Conservation (phyloP, 2,888 invertebrate species). For the Piscicola geometra region DNA sequence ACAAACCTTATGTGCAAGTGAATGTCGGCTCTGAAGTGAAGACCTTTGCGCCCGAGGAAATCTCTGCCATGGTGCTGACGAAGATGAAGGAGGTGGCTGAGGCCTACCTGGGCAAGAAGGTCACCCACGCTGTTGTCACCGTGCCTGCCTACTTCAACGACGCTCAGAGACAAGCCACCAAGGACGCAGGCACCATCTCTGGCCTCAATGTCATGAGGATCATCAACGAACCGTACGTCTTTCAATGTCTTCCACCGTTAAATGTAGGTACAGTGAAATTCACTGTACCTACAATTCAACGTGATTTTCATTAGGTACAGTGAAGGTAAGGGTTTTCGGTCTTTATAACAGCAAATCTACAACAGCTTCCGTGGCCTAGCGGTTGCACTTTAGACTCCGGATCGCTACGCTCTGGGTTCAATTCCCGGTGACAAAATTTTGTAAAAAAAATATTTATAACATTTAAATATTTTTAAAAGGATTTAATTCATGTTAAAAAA, state of each 20-base stretch:
- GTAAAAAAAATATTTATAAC: no score
- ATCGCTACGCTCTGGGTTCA: no score
- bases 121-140: conserved; percentile 82
- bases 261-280: conserved; percentile 3
- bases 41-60: conserved; percentile 90
- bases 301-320: no score
- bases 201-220: conserved; percentile 86
- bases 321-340: no score
- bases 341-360: no score
- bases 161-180: conserved; percentile 96
- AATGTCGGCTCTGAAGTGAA: conserved; percentile 43
- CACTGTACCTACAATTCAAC: no score
- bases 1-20: conserved; percentile 84
- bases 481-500: no score
- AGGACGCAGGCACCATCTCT: conserved; percentile 94
- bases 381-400: no score
- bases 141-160: conserved; percentile 99
- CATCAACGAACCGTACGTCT: conserved; percentile 74
- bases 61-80: conserved; percentile 93
- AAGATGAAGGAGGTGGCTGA: conserved; percentile 99
- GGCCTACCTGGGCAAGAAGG: conserved; percentile 90
- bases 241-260: no score
- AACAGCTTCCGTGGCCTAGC: no score
- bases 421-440: no score
- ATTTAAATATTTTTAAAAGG: no score